phyloP scores from a whole-genome alignment of 2,888 invertebrate species.

The Spodoptera exigua region DNA sequence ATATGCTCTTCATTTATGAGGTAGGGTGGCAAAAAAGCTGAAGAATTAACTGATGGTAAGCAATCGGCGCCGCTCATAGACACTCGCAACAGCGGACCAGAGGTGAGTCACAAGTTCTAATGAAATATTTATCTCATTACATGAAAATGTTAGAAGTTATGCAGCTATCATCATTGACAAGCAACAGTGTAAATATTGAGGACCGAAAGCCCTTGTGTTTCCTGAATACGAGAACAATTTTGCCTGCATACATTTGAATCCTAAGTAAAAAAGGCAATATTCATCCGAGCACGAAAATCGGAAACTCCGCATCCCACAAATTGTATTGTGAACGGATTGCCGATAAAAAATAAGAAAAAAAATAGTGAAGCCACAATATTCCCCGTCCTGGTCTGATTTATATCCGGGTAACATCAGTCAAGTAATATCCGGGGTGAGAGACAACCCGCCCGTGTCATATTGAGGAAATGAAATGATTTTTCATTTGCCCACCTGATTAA shows the following conservation, averaged over 20 bases:
- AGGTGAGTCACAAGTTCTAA: too few species aligned
- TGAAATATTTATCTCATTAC: too few species aligned
- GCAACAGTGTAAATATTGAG: too few species aligned
- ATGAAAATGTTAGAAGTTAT: too few species aligned
- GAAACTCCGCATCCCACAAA: constrained; percentile 37
- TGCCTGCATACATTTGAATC: constrained; percentile 9
- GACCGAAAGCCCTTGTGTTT: background rate
- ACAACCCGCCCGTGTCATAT: constrained; percentile 59
- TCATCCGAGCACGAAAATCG: constrained; percentile 13
- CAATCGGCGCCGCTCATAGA: too few species aligned
- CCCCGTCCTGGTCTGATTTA: constrained; percentile 72
- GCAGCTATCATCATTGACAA: too few species aligned
- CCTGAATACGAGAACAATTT: constrained; percentile 25
- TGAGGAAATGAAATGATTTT: constrained; percentile 76
- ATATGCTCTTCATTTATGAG: too few species aligned
- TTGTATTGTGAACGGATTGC: constrained; percentile 53
- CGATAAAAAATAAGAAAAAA: constrained; percentile 67
- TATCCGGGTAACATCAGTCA: constrained; percentile 80
- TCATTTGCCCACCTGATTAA: constrained; percentile 71
- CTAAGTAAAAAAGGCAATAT: constrained; percentile 22
- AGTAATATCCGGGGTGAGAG: constrained; percentile 61
- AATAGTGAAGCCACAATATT: constrained; percentile 65
- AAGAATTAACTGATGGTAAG: too few species aligned
- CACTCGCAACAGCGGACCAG: too few species aligned
- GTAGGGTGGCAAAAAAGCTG: too few species aligned